These are phyloP conservation scores for Climacteris rufus DNA, from an alignment of 2,113 vertebrate genomes.

Conservation along the genomic window DNA sequence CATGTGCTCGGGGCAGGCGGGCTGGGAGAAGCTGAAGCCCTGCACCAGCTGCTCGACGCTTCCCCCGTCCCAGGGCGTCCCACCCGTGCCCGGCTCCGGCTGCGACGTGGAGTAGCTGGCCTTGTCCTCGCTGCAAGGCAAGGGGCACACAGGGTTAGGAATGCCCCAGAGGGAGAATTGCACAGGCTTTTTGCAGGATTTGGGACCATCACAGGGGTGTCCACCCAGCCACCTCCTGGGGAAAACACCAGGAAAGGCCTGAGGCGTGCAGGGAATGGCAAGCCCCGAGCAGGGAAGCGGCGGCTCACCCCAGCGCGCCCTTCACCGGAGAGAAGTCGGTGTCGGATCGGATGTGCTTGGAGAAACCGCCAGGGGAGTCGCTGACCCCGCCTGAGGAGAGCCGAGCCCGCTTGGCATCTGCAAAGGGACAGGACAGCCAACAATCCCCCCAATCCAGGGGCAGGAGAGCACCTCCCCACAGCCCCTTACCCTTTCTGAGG, in stretches of 20 bases:
- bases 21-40: conserved; percentile 95
- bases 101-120: conserved; percentile 89
- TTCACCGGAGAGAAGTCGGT: conserved; percentile 70
- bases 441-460: not conserved
- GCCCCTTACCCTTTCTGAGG: conserved; percentile 62
- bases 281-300: not conserved
- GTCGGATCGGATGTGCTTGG: conserved; percentile 78
- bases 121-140: conserved; percentile 79
- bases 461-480: rapidly evolving
- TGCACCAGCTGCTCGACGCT: conserved; percentile 76
- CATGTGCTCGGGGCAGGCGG: conserved; percentile 92
- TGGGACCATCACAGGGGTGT: rapidly evolving
- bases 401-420: conserved; percentile 71
- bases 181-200: not conserved
- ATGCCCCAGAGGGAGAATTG: rapidly evolving
- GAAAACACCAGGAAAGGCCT: rapidly evolving
- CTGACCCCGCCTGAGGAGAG: conserved; percentile 48
- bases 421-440: not conserved
- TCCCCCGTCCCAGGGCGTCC: conserved; percentile 77
- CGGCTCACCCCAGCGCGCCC: conserved; percentile 62
- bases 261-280: rapidly evolving
- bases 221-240: rapidly evolving
- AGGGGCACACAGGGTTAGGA: not conserved
- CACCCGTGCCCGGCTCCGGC: conserved; percentile 81
- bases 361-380: conserved; percentile 70